Base-by-base conservation (phyloP, 2,888 invertebrate species). In the Cataglyphis cursor region DNA sequence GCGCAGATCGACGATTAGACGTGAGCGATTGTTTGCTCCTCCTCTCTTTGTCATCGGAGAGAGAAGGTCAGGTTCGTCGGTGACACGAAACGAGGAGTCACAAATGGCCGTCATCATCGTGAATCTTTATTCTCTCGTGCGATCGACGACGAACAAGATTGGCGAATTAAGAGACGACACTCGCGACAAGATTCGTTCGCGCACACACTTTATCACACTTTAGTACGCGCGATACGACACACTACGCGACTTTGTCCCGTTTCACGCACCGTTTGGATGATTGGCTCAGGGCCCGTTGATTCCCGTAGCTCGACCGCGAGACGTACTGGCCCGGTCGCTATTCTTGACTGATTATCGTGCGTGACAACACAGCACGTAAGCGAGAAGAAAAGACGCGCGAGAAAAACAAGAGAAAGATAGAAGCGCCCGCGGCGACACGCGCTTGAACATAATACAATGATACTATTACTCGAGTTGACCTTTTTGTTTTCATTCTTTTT, bases 201-300 rank as follows among this genome's bases (percentile, higher is more conserved):
- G 44, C 44, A 15, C 15, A 15, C 12, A 44, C 15, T 44, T 12
- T 44, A 35, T 6, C 41, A 15, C 41, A 12, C 41, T 44, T 44
- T 44, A 0, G 41, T 44, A 44, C 8, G 59, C 31, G 6, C 18
- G 6, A 18, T 21, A 10, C 44, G 21, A 62, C 5, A 10, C 38
- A 24, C 70, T 28, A 10, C 24, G 35, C 31, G 18, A 44, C 31
- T 44, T 35, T 4, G 74, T 48, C 35, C 59, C 59, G 41, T 38
- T 57, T 54, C n/a, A 24, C 57, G 59, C 51, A 62, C 75, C 62
- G 68, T 64, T 84, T 78, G 51, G 38, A 28, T 82, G 72, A 86
- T 83, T 81, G 82, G 65, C 62, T 83, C 83, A 51, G 57, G 61
- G 35, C 31, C 21, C 24, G 61, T 28, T 64, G 74, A 44, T 44